Percentiles rank a stretch among this genome's conserved stretches.
Conservation (phyloP, 1,140 invertebrate species). For the Leptinotarsa texana region DNA sequence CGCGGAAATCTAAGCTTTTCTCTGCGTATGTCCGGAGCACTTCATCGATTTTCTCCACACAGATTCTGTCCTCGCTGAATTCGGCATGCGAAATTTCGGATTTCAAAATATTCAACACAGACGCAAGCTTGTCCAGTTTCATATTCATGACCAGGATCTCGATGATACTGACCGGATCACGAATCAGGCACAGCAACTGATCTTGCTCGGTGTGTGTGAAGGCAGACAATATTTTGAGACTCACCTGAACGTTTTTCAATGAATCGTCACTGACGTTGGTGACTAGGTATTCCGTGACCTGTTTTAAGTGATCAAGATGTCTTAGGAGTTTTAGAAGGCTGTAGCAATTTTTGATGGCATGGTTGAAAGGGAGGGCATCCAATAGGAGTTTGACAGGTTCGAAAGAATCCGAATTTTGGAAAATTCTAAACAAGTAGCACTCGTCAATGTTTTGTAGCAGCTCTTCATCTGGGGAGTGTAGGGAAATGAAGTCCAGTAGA, state of each 20-base stretch:
- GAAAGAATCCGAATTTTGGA: conserved; percentile 54
- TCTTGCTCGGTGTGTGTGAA: conserved; percentile 60
- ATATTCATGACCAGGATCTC: conserved; percentile 78
- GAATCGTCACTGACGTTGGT: conserved; percentile 57
- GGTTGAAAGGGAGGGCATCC: conserved; percentile 57
- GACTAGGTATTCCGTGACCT: conserved; percentile 64
- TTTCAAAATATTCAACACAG: conserved; percentile 57
- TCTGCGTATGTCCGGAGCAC: conserved; percentile 71
- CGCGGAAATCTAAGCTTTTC: conserved; percentile 72
- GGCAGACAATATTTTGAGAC: conserved; percentile 65
- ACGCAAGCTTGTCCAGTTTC: conserved; percentile 67
- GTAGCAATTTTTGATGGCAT: conserved; percentile 64
- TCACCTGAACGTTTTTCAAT: conserved; percentile 61
- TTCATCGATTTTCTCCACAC: conserved; percentile 65
- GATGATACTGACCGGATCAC: conserved; percentile 69
- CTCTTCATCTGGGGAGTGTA: conserved; percentile 35
- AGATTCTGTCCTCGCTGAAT: conserved; percentile 53
- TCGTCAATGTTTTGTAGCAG: conserved; percentile 52
- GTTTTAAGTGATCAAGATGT: conserved; percentile 65
- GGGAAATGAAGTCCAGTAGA: conserved; percentile 38
- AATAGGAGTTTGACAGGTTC: conserved; percentile 57
- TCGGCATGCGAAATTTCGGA: conserved; percentile 38
- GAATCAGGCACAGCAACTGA: conserved; percentile 66
- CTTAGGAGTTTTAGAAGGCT: conserved; percentile 65
- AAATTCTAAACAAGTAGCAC: conserved; percentile 57